phyloP scores from a whole-genome alignment of 2,888 invertebrate species.

The Caenorhabditis sulstoni region DNA sequence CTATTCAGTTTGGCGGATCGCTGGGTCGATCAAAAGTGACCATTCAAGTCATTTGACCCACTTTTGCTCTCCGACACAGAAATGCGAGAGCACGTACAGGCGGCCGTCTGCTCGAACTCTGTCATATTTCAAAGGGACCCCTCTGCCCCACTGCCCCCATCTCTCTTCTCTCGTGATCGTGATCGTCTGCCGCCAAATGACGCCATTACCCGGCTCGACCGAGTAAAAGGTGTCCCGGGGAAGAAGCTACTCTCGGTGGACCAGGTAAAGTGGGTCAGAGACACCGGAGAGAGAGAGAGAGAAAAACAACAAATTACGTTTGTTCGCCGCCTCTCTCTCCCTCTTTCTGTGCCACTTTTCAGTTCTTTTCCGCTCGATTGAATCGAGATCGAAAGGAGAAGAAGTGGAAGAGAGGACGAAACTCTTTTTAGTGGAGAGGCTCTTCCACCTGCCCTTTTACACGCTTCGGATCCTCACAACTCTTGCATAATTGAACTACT shows the following conservation, averaged over 20 bases:
- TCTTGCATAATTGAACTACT: conserved; percentile 17
- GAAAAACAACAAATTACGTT: conserved; percentile 20
- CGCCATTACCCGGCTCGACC: neutral
- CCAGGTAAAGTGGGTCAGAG: neutral
- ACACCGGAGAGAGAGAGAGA: conserved; percentile 3
- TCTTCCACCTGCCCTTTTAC: conserved; percentile 16
- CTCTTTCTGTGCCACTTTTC: neutral
- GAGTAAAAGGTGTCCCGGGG: neutral
- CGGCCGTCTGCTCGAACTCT: conserved; percentile 32
- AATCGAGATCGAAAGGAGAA: neutral
- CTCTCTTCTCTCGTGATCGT: too few relatives aligned
- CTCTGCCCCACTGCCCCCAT: too few relatives aligned
- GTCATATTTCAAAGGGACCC: conserved; percentile 29
- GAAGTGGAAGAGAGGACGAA: too few relatives aligned
- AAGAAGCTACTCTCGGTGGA: too few relatives aligned
- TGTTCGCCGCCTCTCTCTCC: neutral
- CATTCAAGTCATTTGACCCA: too few relatives aligned
- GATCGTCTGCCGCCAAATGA: neutral
- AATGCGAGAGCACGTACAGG: too few relatives aligned
- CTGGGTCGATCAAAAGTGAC: too few relatives aligned
- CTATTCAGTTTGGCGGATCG: too few relatives aligned
- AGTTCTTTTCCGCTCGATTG: conserved; percentile 3
- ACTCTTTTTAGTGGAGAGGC: neutral
- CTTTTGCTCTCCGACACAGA: too few relatives aligned
- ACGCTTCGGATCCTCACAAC: neutral